Percentiles rank a stretch among this genome's conserved stretches.
These are phyloP conservation scores for Colius striatus DNA, from an alignment of 2,113 vertebrate species.

Conservation along the genomic window DNA sequence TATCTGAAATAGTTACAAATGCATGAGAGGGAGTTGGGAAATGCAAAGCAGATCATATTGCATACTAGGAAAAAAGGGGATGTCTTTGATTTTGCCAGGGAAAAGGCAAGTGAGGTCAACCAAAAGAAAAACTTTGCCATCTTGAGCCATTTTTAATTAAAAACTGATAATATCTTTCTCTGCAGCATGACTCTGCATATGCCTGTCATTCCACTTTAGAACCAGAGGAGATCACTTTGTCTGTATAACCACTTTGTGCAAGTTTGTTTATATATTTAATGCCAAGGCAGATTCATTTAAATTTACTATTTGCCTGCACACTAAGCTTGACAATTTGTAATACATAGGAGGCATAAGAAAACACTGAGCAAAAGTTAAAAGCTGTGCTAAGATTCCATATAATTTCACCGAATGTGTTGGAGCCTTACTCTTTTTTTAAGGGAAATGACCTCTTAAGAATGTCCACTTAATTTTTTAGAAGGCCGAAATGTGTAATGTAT, in stretches of 20 bases:
- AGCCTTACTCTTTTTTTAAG: neutral
- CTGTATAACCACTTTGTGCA: neutral
- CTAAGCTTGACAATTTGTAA: neutral
- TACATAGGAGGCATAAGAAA: neutral
- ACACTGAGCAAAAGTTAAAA: neutral
- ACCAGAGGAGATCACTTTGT: neutral
- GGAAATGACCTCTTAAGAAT: neutral
- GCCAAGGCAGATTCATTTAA: neutral
- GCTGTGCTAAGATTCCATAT: neutral
- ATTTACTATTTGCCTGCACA: neutral
- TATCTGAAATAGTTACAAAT: neutral
- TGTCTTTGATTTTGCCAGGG: neutral
- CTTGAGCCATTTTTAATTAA: conserved; percentile 29
- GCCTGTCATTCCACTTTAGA: neutral
- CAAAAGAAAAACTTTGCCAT: neutral
- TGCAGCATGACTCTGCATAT: neutral
- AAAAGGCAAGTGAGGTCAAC: neutral
- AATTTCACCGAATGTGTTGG: neutral
- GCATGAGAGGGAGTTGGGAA: neutral
- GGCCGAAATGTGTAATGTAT: neutral
- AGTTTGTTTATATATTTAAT: neutral
- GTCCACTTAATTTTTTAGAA: neutral
- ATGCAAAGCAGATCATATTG: neutral
- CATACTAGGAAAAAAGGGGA: neutral
- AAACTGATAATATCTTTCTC: conserved; percentile 26